Evolutionary conservation across 2,113 vertebrate genomes (phyloP), one percentile per base, ranked within the genome.

Genomic region (Cromileptes altivelis): DNA sequence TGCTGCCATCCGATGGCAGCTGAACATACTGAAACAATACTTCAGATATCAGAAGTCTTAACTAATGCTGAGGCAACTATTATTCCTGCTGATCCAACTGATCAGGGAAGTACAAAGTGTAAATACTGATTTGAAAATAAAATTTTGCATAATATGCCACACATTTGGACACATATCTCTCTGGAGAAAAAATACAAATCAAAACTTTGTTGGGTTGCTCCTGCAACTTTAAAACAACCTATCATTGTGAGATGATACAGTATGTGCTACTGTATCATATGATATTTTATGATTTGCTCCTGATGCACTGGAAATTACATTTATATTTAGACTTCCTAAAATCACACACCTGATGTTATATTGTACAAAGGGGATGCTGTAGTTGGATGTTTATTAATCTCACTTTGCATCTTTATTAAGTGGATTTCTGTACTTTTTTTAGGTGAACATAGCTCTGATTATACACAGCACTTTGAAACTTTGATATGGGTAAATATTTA

Each of bases 1-100:
- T 87, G 76, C 84, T 91, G 78, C 81, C 85, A 80, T 76, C 88
- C n/a, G 49, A 87, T 88, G 88, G 87, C 73, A 77, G 84, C 42
- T 75, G 17, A 82, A 71, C 57, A 70, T 75, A 83, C 55, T 82
- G 70, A 81, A 62, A 76, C 6, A 71, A n/a, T 68, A 67, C 33
- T 80, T 75, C 13, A 61, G 9, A 30, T 55, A 27, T 33, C 49
- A 75, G 21, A 75, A 72, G 19, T 21, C 52, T 19, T 15, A 53
- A 33, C 12, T 13, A 70, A 73, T 69, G 25, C 52, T 55, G 67
- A 33, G 56, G 25, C 33, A 13, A 13, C 57, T 67, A 53, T 69
- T 65, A 58, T 80, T 45, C 23, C 49, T 53, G 27, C 78, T 63
- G 50, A 70, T 57, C 27, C 2, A 80, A 23, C 30, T 57, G 10